Base-by-base conservation (phyloP, 2,113 vertebrate species). In the Takifugu bimaculatus region DNA sequence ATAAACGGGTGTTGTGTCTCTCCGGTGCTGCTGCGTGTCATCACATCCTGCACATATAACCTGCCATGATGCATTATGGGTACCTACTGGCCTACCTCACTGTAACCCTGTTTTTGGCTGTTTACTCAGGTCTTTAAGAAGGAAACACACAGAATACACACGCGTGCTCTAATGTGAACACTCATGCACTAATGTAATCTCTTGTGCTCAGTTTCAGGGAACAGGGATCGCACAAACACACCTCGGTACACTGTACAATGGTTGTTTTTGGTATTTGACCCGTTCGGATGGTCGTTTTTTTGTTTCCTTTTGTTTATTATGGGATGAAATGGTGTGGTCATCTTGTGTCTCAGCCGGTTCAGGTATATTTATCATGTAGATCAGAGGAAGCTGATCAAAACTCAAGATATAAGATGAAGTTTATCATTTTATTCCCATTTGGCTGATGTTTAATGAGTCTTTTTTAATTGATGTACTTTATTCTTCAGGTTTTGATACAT, bases 51-150 rank as follows among this genome's bases (percentile, higher is more conserved):
- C 54, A 78, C 75, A 79, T 50, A 10, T n/a, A 62, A 73, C 43
- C 64, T 57, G 39, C 69, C 75, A 49, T 74, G 73, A 79, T 85
- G 78, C 79, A 76, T 82, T 72, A 67, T 65, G 62, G 77, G 80
- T 71, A 85, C 81, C 13, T 39, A 1, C 26, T n/a, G 52, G 52
- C 52, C 90, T 91, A 92, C 90, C 91, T 92, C 90, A 88, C 35
- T 10, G 35, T 39, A 39, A 71, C 70, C 43, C 72, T 57, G 79
- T 55, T 74, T 63, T 71, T 71, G 73, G 83, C 74, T 82, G 78
- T 73, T 70, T 49, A 77, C 86, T 91, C 85, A 86, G 84, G 86
- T 88, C 72, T 69, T 53, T 67, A 64, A 70, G 50, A 82, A 79
- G 64, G 63, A 84, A 67, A 82, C 56, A 55, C 53, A 57, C 61